These are phyloP conservation scores for Petaurus breviceps DNA, from an alignment of 2,113 vertebrate species.

Conservation along the genomic window DNA sequence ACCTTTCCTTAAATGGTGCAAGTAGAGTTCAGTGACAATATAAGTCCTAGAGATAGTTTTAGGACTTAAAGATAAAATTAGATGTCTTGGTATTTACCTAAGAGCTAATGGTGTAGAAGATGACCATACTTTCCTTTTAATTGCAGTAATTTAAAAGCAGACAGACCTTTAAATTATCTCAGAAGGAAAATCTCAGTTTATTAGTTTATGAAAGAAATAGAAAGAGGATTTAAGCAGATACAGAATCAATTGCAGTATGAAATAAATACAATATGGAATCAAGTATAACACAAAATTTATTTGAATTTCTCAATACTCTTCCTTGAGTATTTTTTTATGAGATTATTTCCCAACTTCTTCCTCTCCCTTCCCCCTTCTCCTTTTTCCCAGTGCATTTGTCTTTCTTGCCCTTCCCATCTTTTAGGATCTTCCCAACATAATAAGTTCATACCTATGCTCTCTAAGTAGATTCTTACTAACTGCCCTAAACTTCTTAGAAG, in stretches of 20 bases:
- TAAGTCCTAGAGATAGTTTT: not conserved
- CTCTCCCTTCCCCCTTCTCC: not conserved
- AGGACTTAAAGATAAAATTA: not conserved
- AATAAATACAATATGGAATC: not conserved
- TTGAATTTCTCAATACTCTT: not conserved
- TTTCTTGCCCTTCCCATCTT: not conserved
- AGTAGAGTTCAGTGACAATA: not conserved
- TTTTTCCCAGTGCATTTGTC: not conserved
- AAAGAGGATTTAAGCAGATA: not conserved
- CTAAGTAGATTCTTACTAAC: not conserved
- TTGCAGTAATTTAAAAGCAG: not conserved
- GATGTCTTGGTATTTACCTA: not conserved
- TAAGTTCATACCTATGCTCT: not conserved
- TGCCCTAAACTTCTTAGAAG: not conserved
- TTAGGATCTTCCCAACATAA: not conserved
- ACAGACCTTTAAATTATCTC: not conserved
- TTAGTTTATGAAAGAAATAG: not conserved
- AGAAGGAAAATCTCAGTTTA: not conserved
- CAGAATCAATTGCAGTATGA: not conserved
- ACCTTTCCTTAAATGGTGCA: not conserved
- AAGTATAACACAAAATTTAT: not conserved
- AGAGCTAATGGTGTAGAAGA: not conserved
- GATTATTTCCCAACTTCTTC: not conserved
- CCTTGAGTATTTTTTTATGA: not conserved
- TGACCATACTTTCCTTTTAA: not conserved